A percentile compares a stretch with the other conserved stretches of the same genome.
Conservation (phyloP, 2,113 vertebrate genomes). For the Salvelinus sp. region DNA sequence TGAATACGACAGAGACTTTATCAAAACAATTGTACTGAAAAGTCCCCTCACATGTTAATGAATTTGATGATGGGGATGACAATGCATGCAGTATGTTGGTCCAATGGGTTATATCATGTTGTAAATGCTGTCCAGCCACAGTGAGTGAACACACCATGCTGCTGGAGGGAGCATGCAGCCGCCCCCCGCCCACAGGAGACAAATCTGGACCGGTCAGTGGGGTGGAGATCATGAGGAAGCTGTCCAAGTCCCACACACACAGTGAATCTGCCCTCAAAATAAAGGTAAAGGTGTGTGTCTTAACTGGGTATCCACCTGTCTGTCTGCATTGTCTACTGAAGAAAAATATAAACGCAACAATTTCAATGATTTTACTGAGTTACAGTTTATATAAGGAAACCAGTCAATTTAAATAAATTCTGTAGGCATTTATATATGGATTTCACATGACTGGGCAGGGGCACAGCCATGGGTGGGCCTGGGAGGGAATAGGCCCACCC, state of each 20-base stretch:
- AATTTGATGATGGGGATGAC: too few relatives aligned
- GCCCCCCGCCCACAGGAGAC: conserved; percentile 83
- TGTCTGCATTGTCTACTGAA: not conserved
- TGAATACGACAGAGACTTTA: too few relatives aligned
- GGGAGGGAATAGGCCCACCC: too few relatives aligned
- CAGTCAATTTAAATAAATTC: too few relatives aligned
- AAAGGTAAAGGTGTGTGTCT: conserved; percentile 76
- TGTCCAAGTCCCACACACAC: conserved; percentile 94
- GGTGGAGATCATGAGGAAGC: conserved; percentile 96
- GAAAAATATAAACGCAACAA: too few relatives aligned
- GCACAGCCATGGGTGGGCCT: too few relatives aligned
- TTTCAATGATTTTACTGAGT: too few relatives aligned
- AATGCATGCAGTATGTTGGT: not conserved
- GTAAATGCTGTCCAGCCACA: conserved; percentile 76
- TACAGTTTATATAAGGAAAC: too few relatives aligned
- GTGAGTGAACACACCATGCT: conserved; percentile 98
- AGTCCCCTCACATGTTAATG: too few relatives aligned
- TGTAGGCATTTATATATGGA: too few relatives aligned
- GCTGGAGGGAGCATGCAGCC: conserved; percentile 84
- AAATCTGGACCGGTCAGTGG: conserved; percentile 90
- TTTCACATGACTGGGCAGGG: too few relatives aligned
- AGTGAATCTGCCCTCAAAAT: conserved; percentile 93
- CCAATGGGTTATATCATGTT: not conserved
- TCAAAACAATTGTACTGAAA: too few relatives aligned
- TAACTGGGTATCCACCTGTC: not conserved